A percentile compares a stretch with the other conserved stretches of the same genome.
Conservation (phyloP, 2,888 invertebrate genomes). For the Aphodius granarius region DNA sequence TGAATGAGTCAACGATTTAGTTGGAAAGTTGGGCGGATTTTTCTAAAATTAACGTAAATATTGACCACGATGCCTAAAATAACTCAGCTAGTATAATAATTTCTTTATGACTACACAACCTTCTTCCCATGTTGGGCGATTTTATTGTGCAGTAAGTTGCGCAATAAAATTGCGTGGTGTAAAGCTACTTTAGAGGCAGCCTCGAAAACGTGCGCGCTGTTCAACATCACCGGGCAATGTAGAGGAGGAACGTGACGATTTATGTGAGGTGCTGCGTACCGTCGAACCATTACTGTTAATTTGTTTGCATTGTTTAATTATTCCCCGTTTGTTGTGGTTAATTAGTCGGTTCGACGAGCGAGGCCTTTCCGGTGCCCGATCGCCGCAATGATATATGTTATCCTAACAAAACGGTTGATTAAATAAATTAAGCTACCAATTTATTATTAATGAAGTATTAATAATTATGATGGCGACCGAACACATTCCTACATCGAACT, state of each 20-base stretch:
- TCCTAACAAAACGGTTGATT: conserved; percentile 26
- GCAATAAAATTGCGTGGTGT: too few relatives aligned
- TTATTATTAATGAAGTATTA: conserved; percentile 28
- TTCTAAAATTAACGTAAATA: too few relatives aligned
- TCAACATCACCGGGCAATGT: neutral
- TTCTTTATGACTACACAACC: too few relatives aligned
- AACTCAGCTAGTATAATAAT: too few relatives aligned
- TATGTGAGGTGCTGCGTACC: neutral
- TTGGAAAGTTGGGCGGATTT: too few relatives aligned
- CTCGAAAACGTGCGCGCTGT: neutral
- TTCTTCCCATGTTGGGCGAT: too few relatives aligned
- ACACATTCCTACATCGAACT: neutral
- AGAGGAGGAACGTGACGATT: neutral
- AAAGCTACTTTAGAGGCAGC: too few relatives aligned
- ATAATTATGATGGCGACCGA: conserved; percentile 10
- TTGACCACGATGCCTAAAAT: too few relatives aligned
- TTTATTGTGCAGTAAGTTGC: too few relatives aligned
- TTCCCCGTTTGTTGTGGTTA: conserved; percentile 26
- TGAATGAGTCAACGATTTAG: too few relatives aligned
- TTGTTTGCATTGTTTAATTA: conserved; percentile 29
- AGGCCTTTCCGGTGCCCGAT: conserved; percentile 7
- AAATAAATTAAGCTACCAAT: conserved; percentile 30
- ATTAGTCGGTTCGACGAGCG: conserved; percentile 23
- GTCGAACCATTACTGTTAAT: conserved; percentile 9
- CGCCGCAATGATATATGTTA: conserved; percentile 21